Conservation (phyloP, 2,113 vertebrate species). For the Tychaedon coryphoeus region DNA sequence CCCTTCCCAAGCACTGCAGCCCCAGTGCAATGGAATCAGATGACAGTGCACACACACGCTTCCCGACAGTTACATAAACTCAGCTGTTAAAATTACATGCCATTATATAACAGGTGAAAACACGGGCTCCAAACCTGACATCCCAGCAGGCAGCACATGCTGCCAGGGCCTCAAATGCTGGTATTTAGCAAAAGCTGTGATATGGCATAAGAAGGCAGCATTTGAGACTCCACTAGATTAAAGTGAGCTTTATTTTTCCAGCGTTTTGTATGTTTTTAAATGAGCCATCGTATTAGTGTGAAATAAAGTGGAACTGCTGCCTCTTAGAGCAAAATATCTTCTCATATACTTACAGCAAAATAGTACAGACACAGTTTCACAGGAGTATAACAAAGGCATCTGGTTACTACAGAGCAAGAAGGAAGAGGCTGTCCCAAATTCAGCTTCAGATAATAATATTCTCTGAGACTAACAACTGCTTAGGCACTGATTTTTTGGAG, state of each 20-base stretch:
- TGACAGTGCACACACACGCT: neutral
- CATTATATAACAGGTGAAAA: conserved; percentile 50
- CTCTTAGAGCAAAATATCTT: neutral
- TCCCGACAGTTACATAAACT: conserved; percentile 22
- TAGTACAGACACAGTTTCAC: neutral
- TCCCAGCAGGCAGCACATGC: neutral
- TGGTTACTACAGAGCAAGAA: neutral
- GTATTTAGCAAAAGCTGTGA: neutral
- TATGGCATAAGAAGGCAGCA: neutral
- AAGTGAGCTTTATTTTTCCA: neutral
- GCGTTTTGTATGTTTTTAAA: neutral
- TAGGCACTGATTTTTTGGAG: neutral
- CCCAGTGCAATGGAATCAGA: neutral
- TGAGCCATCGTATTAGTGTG: neutral
- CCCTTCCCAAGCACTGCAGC: neutral
- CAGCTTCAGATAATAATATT: neutral
- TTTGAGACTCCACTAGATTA: neutral
- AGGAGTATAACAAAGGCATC: neutral
- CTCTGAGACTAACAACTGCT: neutral
- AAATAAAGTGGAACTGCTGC: neutral
- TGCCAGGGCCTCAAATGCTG: neutral
- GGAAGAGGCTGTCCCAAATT: neutral
- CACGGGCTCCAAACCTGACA: conserved; percentile 23
- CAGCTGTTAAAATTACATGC: conserved; percentile 40
- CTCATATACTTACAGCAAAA: neutral